These are phyloP conservation scores for Drosophila merina DNA, from an alignment of 2,888 invertebrate genomes.

Conservation along the genomic window DNA sequence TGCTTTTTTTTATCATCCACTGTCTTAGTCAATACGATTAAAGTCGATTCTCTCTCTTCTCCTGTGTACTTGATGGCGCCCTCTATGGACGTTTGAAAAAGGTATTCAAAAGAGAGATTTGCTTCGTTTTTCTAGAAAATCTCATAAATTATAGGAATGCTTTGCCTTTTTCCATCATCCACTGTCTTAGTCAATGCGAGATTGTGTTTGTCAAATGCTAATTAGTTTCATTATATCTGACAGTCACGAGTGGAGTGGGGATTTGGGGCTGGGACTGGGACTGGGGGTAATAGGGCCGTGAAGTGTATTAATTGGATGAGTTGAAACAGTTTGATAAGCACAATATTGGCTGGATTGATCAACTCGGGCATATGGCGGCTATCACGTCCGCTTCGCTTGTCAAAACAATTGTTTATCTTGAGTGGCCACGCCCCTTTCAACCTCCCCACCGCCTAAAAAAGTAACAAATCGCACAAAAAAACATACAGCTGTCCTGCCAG, in stretches of 20 bases:
- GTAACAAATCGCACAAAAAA: not conserved
- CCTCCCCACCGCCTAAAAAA: not conserved
- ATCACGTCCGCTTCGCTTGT: conserved; percentile 32
- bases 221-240: conserved; percentile 57
- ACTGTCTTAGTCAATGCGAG: conserved; percentile 19
- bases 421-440: not conserved
- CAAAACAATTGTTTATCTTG: conserved; percentile 32
- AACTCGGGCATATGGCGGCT: conserved; percentile 39
- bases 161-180: not conserved
- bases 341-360: conserved; percentile 50
- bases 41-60: too few species aligned
- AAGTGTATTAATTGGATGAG: conserved; percentile 58
- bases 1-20: not conserved
- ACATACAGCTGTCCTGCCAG: conserved; percentile 22
- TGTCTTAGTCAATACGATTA: conserved; percentile 10
- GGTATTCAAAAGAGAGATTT: too few species aligned
- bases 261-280: not conserved
- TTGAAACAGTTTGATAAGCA: conserved; percentile 47
- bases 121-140: too few species aligned
- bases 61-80: too few species aligned
- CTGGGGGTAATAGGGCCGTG: conserved; percentile 17
- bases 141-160: too few species aligned
- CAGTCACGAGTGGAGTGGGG: conserved; percentile 17
- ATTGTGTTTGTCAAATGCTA: conserved; percentile 56
- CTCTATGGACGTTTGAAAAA: too few species aligned